Evolutionary conservation across 2,888 invertebrate genomes (phyloP), one percentile per base, ranked within the genome.

Genomic region (Nowickia ferox): DNA sequence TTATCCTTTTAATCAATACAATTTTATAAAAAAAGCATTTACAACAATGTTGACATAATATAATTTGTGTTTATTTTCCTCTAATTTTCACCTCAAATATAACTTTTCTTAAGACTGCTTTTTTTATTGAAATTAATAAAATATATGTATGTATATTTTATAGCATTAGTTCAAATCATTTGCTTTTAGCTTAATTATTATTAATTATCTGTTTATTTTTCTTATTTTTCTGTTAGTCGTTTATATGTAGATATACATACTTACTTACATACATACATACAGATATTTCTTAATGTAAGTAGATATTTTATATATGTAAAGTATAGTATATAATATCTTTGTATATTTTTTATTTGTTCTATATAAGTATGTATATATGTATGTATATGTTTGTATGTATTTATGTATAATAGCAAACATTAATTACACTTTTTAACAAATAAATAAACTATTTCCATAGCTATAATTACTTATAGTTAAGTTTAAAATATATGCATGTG

Each of bases 21-120:
- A 42, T 85, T 83, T 86, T 86, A 84, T 86, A 86, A 86, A 86
- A 30, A 86, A 86, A 86, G 86, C 86, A 86, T 84, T 86, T 86
- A 86, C 86, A 86, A 84, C 84, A 84, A 80, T 74, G 84, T 86
- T 84, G 84, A 80, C 72, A 71, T 63, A 51, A 75, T 87, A 57
- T 85, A 82, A 74, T 80, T 80, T 80, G 38, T 83, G 40, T 82
- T 48, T 74, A 13, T 30, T 51, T 65, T 61, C 17, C 46, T 51
- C 51, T 59, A 69, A 65, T 69, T 74, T 79, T 69, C 48, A 71
- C 46, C 57, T 84, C 75, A 85, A 78, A 78, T 84, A 72, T 76
- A 80, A 86, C 61, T 80, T 65, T 78, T 63, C 76, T 86, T 83
- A 86, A 80, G 75, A 75, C 65, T 86, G 75, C 13, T 22, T 42